Base-by-base conservation (phyloP, 2,113 vertebrate genomes). In the Cyphomyrus discorhynchus region DNA sequence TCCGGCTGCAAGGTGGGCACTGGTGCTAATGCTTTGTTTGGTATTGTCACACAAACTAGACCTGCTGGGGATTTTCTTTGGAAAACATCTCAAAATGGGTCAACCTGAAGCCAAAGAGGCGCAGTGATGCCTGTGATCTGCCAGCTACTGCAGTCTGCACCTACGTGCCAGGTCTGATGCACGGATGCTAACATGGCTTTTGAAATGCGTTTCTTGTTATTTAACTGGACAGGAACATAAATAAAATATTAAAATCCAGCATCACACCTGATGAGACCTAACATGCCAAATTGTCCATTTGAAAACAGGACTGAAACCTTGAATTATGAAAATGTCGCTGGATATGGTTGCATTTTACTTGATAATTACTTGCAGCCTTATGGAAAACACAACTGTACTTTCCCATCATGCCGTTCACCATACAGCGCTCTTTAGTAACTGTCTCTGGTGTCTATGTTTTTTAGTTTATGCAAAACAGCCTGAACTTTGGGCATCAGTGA, bases 1-100 rank as follows among this genome's bases (percentile, higher is more conserved):
- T 91, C 88, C 88, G 88, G 86, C 88, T 89, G 92, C 92, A 93
- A 94, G 94, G 95, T 93, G 94, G 77, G 91, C 91, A 91, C 90
- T 92, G 93, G 94, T 92, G 91, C 91, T 94, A 94, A 95, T 94
- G 93, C 90, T 92, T 93, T 93, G 50, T 82, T 77, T 3, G 74
- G 88, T 19, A 1, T 8, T 35, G 87, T 58, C 17, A 45, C 31
- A 45, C 85, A 74, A 15, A 35, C n/a, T 77, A 17, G 19, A 45
- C 49, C 19, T 9, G 35, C n/a, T 50, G 84, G 39, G 82, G 42
- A 35, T 35, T 35, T 84, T 46, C 58, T n/a, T 70, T 47, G 24
- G 11, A 45, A 89, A 84, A 89, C 15, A 42, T 89, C 50, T 82
- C 39, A 66, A 86, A 86, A 70, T 70, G 89, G 80, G 89, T 89